A percentile compares a stretch with the other conserved stretches of the same genome.
phyloP scores from a whole-genome alignment of 1,140 invertebrate genomes.

The Neotoxoptera formosana region DNA sequence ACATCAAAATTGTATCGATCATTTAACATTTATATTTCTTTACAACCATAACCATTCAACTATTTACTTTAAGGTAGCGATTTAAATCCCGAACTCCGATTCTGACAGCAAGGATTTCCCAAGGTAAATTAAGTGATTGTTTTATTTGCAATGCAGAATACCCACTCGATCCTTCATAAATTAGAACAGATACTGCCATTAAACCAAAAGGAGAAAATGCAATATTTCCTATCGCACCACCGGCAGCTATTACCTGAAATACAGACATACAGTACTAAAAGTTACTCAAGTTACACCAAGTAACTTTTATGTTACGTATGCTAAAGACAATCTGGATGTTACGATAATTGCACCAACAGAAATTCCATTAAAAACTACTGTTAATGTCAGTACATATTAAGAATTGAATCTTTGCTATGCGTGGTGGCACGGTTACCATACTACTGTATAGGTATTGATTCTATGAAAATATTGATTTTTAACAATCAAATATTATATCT shows the following conservation, averaged over 20 bases:
- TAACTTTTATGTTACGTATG: not conserved
- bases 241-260: slow-evolving; percentile 63
- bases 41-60: not conserved
- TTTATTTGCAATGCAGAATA: slow-evolving; percentile 74
- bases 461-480: not conserved
- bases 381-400: no score
- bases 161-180: slow-evolving; percentile 78
- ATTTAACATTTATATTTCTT: not conserved
- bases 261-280: no score
- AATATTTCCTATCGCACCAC: slow-evolving; percentile 74
- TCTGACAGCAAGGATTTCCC: slow-evolving; percentile 73
- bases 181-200: slow-evolving; percentile 76
- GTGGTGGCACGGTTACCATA: not conserved
- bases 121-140: slow-evolving; percentile 72
- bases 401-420: not conserved
- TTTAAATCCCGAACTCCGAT: slow-evolving; percentile 83
- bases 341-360: not conserved
- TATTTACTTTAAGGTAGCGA: slow-evolving; percentile 73
- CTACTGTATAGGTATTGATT: not conserved
- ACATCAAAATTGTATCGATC: not conserved
- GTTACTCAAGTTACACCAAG: not conserved
- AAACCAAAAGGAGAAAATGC: slow-evolving; percentile 83
- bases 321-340: not conserved
- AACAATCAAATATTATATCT: not conserved
- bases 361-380: not conserved